Evolutionary conservation across 1,140 invertebrate genomes (phyloP).

Genomic region (Cyphomyrmex costatus): DNA sequence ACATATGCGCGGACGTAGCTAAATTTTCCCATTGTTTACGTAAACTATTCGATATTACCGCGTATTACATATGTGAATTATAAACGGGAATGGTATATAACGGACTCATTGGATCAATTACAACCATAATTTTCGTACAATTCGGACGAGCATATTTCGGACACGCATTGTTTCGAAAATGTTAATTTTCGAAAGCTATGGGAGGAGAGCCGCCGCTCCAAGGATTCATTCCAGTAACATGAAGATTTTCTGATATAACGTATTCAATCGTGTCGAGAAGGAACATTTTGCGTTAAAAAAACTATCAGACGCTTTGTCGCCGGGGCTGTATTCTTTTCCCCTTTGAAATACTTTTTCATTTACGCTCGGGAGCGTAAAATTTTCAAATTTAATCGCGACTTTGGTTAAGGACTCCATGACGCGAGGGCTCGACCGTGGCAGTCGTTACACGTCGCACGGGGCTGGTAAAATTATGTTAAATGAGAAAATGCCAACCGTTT

Average conservation of each 20-base stretch:
- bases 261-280: neutral
- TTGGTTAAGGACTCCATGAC: neutral
- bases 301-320: neutral
- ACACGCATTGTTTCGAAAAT: neutral
- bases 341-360: neutral
- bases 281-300: neutral
- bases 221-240: neutral
- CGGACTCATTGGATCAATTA: constrained; percentile 46
- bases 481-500: constrained; percentile 63
- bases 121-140: constrained; percentile 51
- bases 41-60: constrained; percentile 46
- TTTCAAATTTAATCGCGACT: constrained; percentile 20
- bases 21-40: constrained; percentile 60
- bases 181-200: neutral
- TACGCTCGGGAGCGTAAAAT: neutral
- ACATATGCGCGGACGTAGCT: constrained; percentile 18
- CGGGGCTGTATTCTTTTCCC: neutral
- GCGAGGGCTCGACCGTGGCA: constrained; percentile 41
- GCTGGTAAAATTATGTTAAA: constrained; percentile 65
- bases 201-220: too few relatives aligned
- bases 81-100: constrained; percentile 57
- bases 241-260: too few relatives aligned
- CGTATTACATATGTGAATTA: constrained; percentile 46
- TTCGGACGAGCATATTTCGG: constrained; percentile 5
- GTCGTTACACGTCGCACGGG: neutral